Conservation (phyloP, 1,140 invertebrate genomes). For the Carposina sasakii region DNA sequence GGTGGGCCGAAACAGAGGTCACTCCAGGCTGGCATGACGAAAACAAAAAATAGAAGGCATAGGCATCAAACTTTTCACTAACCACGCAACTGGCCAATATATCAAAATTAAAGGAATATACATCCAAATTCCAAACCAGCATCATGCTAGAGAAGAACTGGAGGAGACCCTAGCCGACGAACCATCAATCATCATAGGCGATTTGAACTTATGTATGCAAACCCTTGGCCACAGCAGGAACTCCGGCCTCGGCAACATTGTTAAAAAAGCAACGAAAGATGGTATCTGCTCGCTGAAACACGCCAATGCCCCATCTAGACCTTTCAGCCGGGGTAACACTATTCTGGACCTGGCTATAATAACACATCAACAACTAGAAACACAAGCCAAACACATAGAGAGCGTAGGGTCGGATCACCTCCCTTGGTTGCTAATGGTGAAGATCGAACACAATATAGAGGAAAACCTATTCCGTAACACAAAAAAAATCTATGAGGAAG, state of each 20-base stretch:
- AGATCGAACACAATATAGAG: background rate
- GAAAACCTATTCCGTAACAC: background rate
- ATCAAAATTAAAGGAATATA: constrained; percentile 8
- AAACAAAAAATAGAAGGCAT: constrained; percentile 2
- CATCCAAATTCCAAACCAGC: background rate
- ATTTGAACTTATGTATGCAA: constrained; percentile 5
- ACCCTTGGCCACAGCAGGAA: background rate
- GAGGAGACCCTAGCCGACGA: background rate
- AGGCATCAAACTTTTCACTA: background rate
- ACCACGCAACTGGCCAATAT: background rate
- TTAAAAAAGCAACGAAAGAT: background rate
- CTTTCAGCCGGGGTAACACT: constrained; percentile 4
- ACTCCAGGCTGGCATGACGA: background rate
- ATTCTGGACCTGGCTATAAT: constrained; percentile 10
- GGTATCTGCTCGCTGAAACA: background rate
- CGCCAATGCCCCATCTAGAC: background rate
- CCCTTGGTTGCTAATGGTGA: background rate
- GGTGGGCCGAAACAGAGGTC: background rate
- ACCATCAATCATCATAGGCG: constrained; percentile 4
- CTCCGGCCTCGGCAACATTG: background rate
- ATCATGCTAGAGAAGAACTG: background rate
- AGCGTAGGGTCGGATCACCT: constrained; percentile 1
- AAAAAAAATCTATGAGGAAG: background rate
- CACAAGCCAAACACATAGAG: background rate
- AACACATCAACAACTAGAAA: background rate